Percentiles rank a stretch among this genome's conserved stretches.
These are phyloP conservation scores for Sylvietta virens DNA, from an alignment of 2,113 vertebrate species.

Conservation along the genomic window DNA sequence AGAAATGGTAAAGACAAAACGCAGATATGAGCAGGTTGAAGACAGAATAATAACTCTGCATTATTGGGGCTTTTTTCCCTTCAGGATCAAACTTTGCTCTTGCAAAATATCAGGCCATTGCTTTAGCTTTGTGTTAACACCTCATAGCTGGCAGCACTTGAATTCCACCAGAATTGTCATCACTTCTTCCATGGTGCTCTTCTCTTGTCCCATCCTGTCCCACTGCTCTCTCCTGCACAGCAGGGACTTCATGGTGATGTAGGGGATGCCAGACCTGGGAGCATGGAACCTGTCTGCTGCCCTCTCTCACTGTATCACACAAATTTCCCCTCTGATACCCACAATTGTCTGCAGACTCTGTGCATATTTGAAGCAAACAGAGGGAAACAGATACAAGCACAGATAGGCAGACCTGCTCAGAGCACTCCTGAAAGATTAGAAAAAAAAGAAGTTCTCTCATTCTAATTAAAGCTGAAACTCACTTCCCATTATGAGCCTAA, in stretches of 20 bases:
- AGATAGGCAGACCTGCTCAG: not conserved
- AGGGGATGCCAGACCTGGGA: not conserved
- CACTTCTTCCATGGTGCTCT: not conserved
- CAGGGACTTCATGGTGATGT: not conserved
- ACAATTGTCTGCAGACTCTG: not conserved
- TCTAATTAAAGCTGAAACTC: constrained; percentile 14
- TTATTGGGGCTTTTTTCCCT: not conserved
- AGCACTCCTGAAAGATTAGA: not conserved
- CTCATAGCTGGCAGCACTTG: not conserved
- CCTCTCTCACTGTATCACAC: not conserved
- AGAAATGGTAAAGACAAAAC: not conserved
- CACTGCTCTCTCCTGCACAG: fast-evolving
- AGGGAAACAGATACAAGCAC: not conserved
- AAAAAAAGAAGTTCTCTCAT: not conserved
- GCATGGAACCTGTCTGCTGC: not conserved
- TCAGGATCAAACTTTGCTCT: not conserved
- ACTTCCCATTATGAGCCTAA: not conserved
- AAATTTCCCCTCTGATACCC: not conserved
- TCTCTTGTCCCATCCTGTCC: not conserved
- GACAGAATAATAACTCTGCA: not conserved
- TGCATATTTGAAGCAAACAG: not conserved
- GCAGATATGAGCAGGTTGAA: not conserved
- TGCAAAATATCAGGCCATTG: not conserved
- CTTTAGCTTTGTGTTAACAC: not conserved
- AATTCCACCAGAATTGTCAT: not conserved